Evolutionary conservation across 2,888 invertebrate species (phyloP), one percentile per base, ranked within the genome.

Genomic region (Toxonevra muliebris): DNA sequence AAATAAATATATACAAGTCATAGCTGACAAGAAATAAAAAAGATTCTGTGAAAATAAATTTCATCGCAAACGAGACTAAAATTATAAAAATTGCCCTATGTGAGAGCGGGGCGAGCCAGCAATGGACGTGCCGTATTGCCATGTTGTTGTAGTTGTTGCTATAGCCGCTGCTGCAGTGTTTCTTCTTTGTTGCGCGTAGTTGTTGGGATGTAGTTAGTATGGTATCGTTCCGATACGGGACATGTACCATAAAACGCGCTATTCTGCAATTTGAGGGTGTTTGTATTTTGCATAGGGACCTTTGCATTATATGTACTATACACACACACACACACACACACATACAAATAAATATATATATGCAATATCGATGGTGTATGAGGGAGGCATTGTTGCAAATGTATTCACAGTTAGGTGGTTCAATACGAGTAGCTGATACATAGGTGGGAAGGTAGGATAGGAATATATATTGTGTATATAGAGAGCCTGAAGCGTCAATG

Each of bases 401-500:
- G 30, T 30, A 30, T 30, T 30, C 30, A n/a, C 15, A 48, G 50
- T 48, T 48, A 48, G 61, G 61, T 61, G 50, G 61, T 54, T 19
- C 3, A 19, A 2, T n/a, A 10, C 11, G n/a, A 53, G 45, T 45
- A 57, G 48, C 42, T 15, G 42, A 54, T 13, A 55, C 7, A 40
- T 43, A 40, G 55, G 43, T 55, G 54, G 30, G 7, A 30, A 30
- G 43, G 41, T 9, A 48, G 48, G 17, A 13, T 19, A 43, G 1
- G 64, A 30, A 15, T 50, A 48, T 42, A 40, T 63, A 43, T 42
- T 61, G 53, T 70, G 57, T 61, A 69, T 40, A 57, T 41, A 40
- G 75, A 75, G 75, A 76, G 79, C 79, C 76, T 77, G 78, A 78
- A 78, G 77, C 80, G 76, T 82, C 82, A 81, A 82, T 82, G 81